Evolutionary conservation across 2,888 invertebrate genomes (phyloP).

Genomic region (Myopa tessellatipennis): DNA sequence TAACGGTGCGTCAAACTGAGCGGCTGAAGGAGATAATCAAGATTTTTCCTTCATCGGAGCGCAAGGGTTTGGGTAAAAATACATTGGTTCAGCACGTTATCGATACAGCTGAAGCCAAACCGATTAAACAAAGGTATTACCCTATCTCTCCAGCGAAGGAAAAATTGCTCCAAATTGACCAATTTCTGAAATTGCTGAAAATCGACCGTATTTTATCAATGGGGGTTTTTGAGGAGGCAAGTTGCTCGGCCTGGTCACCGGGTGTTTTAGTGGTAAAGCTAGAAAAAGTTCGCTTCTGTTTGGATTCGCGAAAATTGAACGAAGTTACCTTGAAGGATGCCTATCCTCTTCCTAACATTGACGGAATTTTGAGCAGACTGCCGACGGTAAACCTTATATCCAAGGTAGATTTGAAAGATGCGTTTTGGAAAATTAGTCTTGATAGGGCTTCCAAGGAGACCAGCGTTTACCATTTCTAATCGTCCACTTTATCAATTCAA

Average conservation of each 20-base stretch:
- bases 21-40: background rate
- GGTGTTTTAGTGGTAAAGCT: conserved; percentile 20
- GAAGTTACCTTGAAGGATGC: conserved; percentile 33
- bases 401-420: conserved; percentile 15
- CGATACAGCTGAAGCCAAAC: conserved; percentile 6
- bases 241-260: conserved; percentile 31
- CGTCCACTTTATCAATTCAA: conserved; percentile 22
- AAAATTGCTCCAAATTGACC: conserved; percentile 31
- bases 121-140: conserved; percentile 38
- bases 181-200: too few species aligned
- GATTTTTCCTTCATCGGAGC: conserved; percentile 33
- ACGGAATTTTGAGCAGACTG: conserved; percentile 16
- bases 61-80: conserved; percentile 28
- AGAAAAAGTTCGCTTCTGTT: conserved; percentile 32
- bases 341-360: conserved; percentile 33
- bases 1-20: background rate
- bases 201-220: conserved; percentile 37
- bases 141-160: conserved; percentile 34
- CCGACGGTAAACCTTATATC: conserved; percentile 15
- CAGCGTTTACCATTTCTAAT: conserved; percentile 19
- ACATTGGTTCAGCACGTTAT: conserved; percentile 26
- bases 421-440: conserved; percentile 23
- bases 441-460: background rate
- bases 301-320: conserved; percentile 30
- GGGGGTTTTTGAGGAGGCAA: conserved; percentile 52